Conservation (phyloP, 2,797 vertebrate species). For the Todus mexicanus region DNA sequence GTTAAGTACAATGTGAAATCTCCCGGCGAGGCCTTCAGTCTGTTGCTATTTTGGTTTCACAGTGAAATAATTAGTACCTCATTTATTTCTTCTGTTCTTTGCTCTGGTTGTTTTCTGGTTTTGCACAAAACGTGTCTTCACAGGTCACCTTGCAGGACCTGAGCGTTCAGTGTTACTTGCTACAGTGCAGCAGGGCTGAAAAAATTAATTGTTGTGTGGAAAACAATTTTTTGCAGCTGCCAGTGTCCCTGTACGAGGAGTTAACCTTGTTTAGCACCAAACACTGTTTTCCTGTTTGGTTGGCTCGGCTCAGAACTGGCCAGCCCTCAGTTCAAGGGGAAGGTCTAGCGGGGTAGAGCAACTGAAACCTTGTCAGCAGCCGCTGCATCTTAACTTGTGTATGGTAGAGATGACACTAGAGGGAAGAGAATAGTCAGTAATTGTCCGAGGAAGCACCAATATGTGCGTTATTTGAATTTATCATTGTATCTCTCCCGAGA, state of each 20-base stretch:
- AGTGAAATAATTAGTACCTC: not conserved
- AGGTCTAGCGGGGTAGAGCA: not conserved
- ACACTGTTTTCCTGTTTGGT: not conserved
- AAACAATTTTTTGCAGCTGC: not conserved
- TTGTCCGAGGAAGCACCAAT: not conserved
- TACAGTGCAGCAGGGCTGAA: not conserved
- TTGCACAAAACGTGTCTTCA: not conserved
- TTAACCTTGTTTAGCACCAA: not conserved
- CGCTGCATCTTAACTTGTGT: not conserved
- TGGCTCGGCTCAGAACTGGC: not conserved
- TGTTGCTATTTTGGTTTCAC: not conserved
- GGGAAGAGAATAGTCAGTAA: not conserved
- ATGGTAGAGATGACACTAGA: not conserved
- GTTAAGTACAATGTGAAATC: not conserved
- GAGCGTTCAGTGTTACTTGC: not conserved
- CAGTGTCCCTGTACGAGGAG: not conserved
- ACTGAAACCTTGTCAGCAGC: not conserved
- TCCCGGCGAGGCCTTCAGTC: not conserved
- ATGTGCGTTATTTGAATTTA: not conserved
- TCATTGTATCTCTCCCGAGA: slow-evolving; percentile 68
- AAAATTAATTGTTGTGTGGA: not conserved
- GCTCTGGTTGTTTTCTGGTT: not conserved
- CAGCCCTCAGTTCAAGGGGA: not conserved
- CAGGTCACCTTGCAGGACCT: not conserved
- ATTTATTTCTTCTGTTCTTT: not conserved